Base-by-base conservation (phyloP, 2,888 invertebrate genomes). In the Drosophila greeni region DNA sequence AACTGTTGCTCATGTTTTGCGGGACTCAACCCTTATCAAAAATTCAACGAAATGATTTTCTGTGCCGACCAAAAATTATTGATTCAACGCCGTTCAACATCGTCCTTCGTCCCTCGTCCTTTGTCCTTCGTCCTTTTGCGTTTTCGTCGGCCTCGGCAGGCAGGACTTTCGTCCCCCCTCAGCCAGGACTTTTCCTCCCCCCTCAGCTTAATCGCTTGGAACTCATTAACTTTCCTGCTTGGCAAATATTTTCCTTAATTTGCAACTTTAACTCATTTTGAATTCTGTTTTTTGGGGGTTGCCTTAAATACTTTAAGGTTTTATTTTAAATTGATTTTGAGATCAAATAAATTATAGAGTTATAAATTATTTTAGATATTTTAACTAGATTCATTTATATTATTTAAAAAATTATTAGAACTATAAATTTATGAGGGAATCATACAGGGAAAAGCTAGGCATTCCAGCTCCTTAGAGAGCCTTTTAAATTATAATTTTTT, bases 1-100 rank as follows among this genome's bases (percentile, higher is more conserved):
- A 75, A 72, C 70, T 65, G 62, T 77, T 75, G 69, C 73, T 67
- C 59, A 43, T 68, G 52, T 51, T 51, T 31, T 31, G 39, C 24
- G 31, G 40, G 1, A 11, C 34, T 20, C 47, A 62, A 67, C 66
- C 66, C 66, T 67, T 68, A 48, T 67, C 66, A 67, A 58, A 67
- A 58, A 67, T 68, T 68, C 59, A 67, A 62, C 49, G 24, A 24
- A 43, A 48, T 59, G 33, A 59, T 61, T 61, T 23, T 24, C n/a
- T 42, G 40, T n/a, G n/a, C 23, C 45, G 3, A 31, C 29, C 18
- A 31, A 20, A 52, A 56, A 53, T 59, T 68, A 67, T 67, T 68
- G 66, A 67, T 67, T 67, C 60, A 67, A 48, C 47, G 29, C 42
- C 53, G 39, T n/a, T n/a, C n/a, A 67, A 8, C 40, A 14, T 40